Evolutionary conservation across 2,113 vertebrate species (phyloP).

Genomic region (Apaloderma vittatum): DNA sequence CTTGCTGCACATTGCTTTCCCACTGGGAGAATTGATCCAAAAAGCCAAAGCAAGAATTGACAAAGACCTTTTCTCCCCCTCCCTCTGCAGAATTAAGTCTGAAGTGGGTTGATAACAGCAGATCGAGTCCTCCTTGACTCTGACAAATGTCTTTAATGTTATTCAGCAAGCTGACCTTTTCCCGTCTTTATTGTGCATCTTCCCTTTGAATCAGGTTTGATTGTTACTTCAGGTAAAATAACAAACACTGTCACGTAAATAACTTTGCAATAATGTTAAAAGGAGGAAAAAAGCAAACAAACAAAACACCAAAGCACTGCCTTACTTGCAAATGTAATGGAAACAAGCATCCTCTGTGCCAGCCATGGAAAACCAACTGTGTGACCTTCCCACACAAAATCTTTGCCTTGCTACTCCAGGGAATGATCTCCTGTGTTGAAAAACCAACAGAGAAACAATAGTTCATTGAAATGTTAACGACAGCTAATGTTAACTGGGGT

Average conservation of each 20-base stretch:
- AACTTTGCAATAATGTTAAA: slow-evolving; percentile 65
- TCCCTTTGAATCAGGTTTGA: slow-evolving; percentile 76
- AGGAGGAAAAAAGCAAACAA: background rate
- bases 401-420: slow-evolving; percentile 18
- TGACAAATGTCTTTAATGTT: slow-evolving; percentile 79
- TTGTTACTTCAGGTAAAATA: slow-evolving; percentile 78
- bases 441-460: slow-evolving; percentile 22
- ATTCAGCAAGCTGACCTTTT: slow-evolving; percentile 77
- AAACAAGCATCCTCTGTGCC: background rate
- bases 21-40: slow-evolving; percentile 65
- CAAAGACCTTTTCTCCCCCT: slow-evolving; percentile 69
- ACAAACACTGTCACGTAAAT: slow-evolving; percentile 66
- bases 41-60: slow-evolving; percentile 68
- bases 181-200: slow-evolving; percentile 69
- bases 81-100: slow-evolving; percentile 68
- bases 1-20: slow-evolving; percentile 8
- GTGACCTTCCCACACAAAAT: slow-evolving; percentile 39
- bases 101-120: slow-evolving; percentile 60
- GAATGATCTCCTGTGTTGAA: slow-evolving; percentile 37
- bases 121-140: slow-evolving; percentile 73
- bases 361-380: slow-evolving; percentile 20
- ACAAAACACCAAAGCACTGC: slow-evolving; percentile 9
- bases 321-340: background rate
- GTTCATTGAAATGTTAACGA: slow-evolving; percentile 36
- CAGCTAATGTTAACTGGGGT: background rate